Percentiles rank a stretch among this genome's conserved stretches.
These are phyloP conservation scores for Phyllostomus discolor DNA, from an alignment of 2,113 vertebrate genomes.

Conservation along the genomic window DNA sequence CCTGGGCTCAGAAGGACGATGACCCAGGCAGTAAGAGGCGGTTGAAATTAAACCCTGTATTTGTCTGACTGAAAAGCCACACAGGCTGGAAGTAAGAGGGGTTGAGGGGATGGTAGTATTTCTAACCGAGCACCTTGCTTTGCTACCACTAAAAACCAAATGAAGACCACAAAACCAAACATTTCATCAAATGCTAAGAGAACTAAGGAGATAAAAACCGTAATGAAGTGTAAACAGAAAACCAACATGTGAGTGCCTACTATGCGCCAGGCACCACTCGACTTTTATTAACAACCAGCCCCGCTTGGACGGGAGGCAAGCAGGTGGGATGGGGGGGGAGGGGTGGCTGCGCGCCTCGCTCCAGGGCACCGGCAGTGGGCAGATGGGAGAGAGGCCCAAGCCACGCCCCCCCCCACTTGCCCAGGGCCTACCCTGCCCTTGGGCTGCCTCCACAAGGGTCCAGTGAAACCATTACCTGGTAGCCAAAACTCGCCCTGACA, in stretches of 20 bases:
- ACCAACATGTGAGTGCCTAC: accelerated
- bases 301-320: neutral
- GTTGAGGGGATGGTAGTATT: neutral
- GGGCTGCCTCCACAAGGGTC: neutral
- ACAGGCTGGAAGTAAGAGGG: neutral
- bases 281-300: too few relatives aligned
- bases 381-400: neutral
- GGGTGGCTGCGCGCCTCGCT: too few relatives aligned
- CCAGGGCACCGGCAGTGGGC: neutral
- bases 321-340: too few relatives aligned
- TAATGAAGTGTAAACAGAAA: neutral
- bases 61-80: neutral
- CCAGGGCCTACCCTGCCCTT: neutral
- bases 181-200: neutral
- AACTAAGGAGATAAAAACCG: neutral
- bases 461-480: neutral
- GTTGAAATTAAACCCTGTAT: neutral
- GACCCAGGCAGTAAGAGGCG: neutral
- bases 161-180: neutral
- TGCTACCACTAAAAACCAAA: neutral
- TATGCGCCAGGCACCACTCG: accelerated
- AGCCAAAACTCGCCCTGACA: accelerated
- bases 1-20: neutral
- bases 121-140: neutral
- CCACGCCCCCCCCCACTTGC: neutral